Evolutionary conservation across 2,888 invertebrate genomes (phyloP).

Genomic region (Tridacna gigas): DNA sequence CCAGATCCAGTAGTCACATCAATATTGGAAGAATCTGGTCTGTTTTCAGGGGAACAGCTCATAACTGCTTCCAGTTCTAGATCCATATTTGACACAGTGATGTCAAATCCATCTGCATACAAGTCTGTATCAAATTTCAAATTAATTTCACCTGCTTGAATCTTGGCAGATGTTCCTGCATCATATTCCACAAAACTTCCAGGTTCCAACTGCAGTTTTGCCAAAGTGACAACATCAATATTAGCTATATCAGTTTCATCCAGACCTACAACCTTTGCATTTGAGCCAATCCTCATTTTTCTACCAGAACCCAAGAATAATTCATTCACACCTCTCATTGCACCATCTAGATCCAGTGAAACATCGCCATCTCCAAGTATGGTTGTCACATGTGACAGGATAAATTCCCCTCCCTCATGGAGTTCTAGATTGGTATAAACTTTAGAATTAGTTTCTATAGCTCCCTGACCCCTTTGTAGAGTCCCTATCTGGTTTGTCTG

Average conservation of each 20-base stretch:
- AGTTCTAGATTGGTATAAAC: slow-evolving; percentile 75
- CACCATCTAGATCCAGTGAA: slow-evolving; percentile 75
- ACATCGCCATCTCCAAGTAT: slow-evolving; percentile 71
- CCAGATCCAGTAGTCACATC: slow-evolving; percentile 65
- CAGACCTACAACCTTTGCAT: slow-evolving; percentile 71
- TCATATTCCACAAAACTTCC: slow-evolving; percentile 71
- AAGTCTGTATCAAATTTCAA: slow-evolving; percentile 71
- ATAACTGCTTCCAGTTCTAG: slow-evolving; percentile 72
- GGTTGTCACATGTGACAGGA: slow-evolving; percentile 73
- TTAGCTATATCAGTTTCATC: slow-evolving; percentile 58
- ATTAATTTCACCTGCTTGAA: slow-evolving; percentile 67
- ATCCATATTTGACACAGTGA: slow-evolving; percentile 67
- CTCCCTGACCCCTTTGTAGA: slow-evolving; percentile 64
- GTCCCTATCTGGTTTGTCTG: slow-evolving; percentile 72
- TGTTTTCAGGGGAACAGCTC: slow-evolving; percentile 66
- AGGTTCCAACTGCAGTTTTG: slow-evolving; percentile 74
- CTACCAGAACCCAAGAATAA: slow-evolving; percentile 68
- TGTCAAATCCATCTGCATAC: slow-evolving; percentile 72
- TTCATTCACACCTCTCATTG: slow-evolving; percentile 71
- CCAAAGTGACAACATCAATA: slow-evolving; percentile 68
- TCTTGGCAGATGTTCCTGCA: slow-evolving; percentile 70
- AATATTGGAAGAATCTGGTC: slow-evolving; percentile 63
- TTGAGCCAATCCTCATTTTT: slow-evolving; percentile 72
- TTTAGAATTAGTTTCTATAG: slow-evolving; percentile 68
- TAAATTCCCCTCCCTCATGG: slow-evolving; percentile 76